Base-by-base conservation (phyloP, 2,797 vertebrate species). In the Danio jaintianensis region DNA sequence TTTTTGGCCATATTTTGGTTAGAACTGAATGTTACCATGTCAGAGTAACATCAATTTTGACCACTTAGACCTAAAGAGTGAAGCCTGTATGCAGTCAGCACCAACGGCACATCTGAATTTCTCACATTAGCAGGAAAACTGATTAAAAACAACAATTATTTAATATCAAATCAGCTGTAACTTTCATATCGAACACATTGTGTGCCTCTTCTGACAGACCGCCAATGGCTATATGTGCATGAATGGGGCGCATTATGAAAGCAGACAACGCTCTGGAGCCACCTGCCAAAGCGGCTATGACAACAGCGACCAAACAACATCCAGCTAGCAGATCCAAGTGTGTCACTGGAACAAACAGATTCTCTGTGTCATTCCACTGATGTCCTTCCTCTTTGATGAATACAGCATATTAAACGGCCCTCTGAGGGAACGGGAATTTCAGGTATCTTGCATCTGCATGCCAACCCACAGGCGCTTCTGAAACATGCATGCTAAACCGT, bases 321-420 rank as follows among this genome's bases (percentile, higher is more conserved):
- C 43, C 79, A 80, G 53, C 36, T 15, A 38, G 56, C 58, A 62
- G 45, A 73, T 79, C 53, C 52, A 47, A 82, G 53, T 59, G 59
- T 50, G 72, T 80, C 66, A 71, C 50, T 45, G 42, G 72, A 73
- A 68, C 71, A 72, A 75, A 79, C 76, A 62, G 43, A 36, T 42
- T 71, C 45, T 67, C 20, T 4, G 47, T 79, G 52, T 77, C 47
- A 56, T 64, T 83, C 29, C 58, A 29, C 38, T 36, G 18, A 73
- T 80, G 69, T 42, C 61, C 53, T 63, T 55, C 59, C 43, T 40
- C 70, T 62, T 53, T 67, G 70, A 78, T 67, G 20, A 71, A 78
- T 36, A 8, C 38, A 36, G 61, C 0, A 10, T 58, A 62, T 66
- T 64, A 42, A 50, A 36, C 0, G 11, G 47, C 7, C 73, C 55